Conservation (phyloP, 2,113 vertebrate genomes). For the Toxotes jaculatrix region DNA sequence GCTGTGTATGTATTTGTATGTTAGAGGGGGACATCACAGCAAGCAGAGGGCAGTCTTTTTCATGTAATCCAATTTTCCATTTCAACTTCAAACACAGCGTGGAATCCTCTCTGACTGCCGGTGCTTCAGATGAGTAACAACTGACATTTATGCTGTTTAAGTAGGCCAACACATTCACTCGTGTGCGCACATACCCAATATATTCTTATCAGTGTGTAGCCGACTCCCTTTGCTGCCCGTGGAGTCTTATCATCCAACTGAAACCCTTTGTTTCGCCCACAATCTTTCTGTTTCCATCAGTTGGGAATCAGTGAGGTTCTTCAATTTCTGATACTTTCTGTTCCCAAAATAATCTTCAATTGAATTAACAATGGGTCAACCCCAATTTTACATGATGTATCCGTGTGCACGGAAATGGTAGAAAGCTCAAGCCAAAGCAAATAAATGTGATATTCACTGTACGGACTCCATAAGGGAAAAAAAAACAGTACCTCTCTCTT, state of each 20-base stretch:
- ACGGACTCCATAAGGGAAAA: not conserved
- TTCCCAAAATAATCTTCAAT: not conserved
- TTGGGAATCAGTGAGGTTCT: not conserved
- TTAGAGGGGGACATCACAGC: slow-evolving; percentile 67
- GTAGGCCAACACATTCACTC: slow-evolving; percentile 11
- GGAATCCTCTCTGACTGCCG: slow-evolving; percentile 12
- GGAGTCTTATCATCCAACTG: slow-evolving; percentile 32
- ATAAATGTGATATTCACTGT: slow-evolving; percentile 30
- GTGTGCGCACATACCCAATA: not conserved
- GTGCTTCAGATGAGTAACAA: slow-evolving; percentile 21
- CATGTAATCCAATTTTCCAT: slow-evolving; percentile 82
- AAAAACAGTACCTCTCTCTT: not conserved
- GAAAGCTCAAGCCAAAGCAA: slow-evolving; percentile 32
- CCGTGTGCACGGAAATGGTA: not conserved
- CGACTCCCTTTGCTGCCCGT: slow-evolving; percentile 5
- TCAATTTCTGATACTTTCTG: not conserved
- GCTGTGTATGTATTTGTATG: slow-evolving; percentile 33
- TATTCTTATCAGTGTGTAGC: slow-evolving; percentile 32
- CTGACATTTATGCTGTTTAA: slow-evolving; percentile 21
- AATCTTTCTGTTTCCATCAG: not conserved
- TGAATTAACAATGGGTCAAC: slow-evolving; percentile 1
- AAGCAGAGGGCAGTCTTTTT: slow-evolving; percentile 59
- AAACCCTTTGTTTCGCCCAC: slow-evolving; percentile 3
- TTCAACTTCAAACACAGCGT: slow-evolving; percentile 48
- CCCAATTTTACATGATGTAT: not conserved